Evolutionary conservation across 2,888 invertebrate genomes (phyloP), one percentile per base, ranked within the genome.

Genomic region (Sylvicola fuscatus): DNA sequence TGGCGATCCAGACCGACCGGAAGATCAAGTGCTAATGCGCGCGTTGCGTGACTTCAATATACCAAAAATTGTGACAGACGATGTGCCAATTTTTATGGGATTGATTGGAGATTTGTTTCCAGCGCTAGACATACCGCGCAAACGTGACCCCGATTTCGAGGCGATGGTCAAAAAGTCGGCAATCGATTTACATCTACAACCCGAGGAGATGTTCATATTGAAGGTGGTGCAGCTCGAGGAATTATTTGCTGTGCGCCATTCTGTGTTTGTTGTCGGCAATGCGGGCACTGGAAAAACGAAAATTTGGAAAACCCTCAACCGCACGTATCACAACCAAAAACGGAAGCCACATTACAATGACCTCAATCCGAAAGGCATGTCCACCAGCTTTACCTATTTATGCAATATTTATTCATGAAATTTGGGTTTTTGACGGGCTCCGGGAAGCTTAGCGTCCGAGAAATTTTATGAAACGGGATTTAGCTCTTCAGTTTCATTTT

Each of bases 11-110:
- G 59, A 61, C 17, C 64, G 81, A 27, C 79, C 89, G 1, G 90
- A 92, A 61, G 90, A 92, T 57, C 87, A 90, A 65, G 89, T 89
- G 27, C 56, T 92, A 34, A 92, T 92, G 90, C 66, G 92, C 54
- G 92, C 92, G 1, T 55, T 92, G 44, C 65, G 92, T 56, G 92
- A 92, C 62, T 92, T 92, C 54, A 92, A 92, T 53, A 78, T 86
- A 38, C 92, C 92, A 0, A 92, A 92, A 65, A 89, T 92, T 45
- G 75, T 92, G 7, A 84, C 89, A 0, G 90, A 92, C 47, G 92
- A 92, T 51, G 71, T 77, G 38, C 78, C 86, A 0, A 79, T 92
- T 2, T 92, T 92, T 53, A 83, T 92, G 84, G 92, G 90, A 11
- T 66, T 92, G 14, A 90, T 92, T 44, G 84, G 87, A 1, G 92